Percentiles rank a stretch among this genome's conserved stretches.
Evolutionary conservation across 2,888 invertebrate genomes (phyloP).

Genomic region (Meganola albula): DNA sequence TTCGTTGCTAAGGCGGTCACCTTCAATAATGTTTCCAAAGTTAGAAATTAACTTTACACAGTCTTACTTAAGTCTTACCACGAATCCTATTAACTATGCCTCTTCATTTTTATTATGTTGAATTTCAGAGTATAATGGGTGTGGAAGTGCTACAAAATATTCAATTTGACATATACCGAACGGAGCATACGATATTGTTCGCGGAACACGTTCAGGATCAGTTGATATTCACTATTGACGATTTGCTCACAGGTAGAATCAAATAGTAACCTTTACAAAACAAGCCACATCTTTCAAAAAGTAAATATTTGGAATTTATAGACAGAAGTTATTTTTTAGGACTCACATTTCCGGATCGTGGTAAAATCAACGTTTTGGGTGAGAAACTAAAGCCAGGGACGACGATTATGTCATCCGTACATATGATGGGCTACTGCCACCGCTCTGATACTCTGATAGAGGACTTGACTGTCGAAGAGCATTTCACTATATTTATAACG

Average conservation of each 20-base stretch:
- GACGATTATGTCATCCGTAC: slow-evolving; percentile 35
- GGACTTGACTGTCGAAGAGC: slow-evolving; percentile 58
- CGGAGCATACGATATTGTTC: slow-evolving; percentile 52
- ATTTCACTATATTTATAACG: slow-evolving; percentile 42
- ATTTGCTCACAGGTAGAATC: slow-evolving; percentile 59
- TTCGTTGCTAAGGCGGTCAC: slow-evolving; percentile 58
- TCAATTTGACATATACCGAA: slow-evolving; percentile 57
- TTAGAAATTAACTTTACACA: too few species aligned
- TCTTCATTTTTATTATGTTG: too few species aligned
- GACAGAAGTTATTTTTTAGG: slow-evolving; percentile 38
- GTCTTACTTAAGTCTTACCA: too few species aligned
- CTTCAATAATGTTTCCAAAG: slow-evolving; percentile 56
- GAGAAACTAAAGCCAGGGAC: slow-evolving; percentile 23
- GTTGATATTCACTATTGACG: slow-evolving; percentile 43
- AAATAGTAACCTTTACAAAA: too few species aligned
- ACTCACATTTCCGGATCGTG: slow-evolving; percentile 46
- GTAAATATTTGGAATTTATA: too few species aligned
- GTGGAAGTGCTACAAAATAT: slow-evolving; percentile 37
- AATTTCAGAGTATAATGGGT: slow-evolving; percentile 50
- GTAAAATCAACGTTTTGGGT: slow-evolving; percentile 50
- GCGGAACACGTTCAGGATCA: slow-evolving; percentile 43
- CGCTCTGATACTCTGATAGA: slow-evolving; percentile 39
- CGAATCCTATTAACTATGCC: too few species aligned
- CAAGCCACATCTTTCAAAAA: too few species aligned
- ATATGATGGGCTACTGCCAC: slow-evolving; percentile 63